Conservation (phyloP, 2,113 vertebrate species). For the Zosterops pallidus region DNA sequence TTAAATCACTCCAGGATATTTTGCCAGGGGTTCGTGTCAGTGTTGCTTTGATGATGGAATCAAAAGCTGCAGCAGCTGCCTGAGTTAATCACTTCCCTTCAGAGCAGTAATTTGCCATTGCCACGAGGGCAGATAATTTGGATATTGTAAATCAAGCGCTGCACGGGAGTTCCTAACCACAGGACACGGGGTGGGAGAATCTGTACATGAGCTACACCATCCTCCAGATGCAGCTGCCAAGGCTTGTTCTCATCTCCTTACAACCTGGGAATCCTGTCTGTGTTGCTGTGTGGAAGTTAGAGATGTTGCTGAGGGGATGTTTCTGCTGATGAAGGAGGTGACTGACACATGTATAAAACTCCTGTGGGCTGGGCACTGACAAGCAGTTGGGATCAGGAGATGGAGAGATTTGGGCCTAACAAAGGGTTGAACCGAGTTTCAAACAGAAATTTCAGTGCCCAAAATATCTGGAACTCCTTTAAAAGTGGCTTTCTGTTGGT, state of each 20-base stretch:
- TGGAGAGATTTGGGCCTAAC: not conserved
- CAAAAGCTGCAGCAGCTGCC: conserved; percentile 6
- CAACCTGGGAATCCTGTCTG: not conserved
- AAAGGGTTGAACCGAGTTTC: not conserved
- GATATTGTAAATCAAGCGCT: not conserved
- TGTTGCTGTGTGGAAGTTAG: not conserved
- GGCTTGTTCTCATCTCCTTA: not conserved
- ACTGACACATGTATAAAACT: accelerated
- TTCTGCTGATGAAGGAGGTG: not conserved
- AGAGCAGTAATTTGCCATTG: not conserved
- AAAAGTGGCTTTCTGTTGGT: not conserved
- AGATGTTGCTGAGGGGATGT: not conserved
- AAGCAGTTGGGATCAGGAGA: not conserved
- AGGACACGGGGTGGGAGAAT: not conserved
- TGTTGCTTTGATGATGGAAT: not conserved
- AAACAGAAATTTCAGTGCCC: not conserved
- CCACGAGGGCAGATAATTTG: not conserved
- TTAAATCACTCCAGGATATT: not conserved
- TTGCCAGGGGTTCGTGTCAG: not conserved
- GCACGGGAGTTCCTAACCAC: not conserved
- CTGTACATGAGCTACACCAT: not conserved
- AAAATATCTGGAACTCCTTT: not conserved
- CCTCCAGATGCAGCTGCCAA: not conserved
- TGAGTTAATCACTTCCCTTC: not conserved
- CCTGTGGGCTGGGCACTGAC: not conserved